Base-by-base conservation (phyloP, 2,113 vertebrate species). In the Manacus vitellinus region DNA sequence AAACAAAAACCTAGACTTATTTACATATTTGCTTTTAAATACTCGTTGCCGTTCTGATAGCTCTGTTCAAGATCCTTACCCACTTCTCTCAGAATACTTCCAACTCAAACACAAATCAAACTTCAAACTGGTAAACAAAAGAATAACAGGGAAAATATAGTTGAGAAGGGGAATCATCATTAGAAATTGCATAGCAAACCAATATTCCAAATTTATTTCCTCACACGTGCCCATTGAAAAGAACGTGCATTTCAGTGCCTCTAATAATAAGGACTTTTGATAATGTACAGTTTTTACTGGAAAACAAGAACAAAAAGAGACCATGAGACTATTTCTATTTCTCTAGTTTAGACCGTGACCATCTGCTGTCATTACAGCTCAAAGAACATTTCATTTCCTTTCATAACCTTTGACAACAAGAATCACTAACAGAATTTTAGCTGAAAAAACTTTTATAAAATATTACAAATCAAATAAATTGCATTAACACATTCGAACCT, bases 401-500 rank as follows among this genome's bases (percentile, higher is more conserved):
- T 97, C 83, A 95, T 94, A 97, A 95, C 96, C 96, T 95, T 96
- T 95, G 96, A 96, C 96, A 97, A 97, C 62, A 97, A 39, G 17
- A 96, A 89, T 92, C 39, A 14, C 96, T 97, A 97, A 96, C 96
- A 85, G 85, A 85, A 97, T 98, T 97, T 97, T 92, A 86, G 61
- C n/a, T 83, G 93, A 96, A 97, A 95, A 97, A 98, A 97, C 97
- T 98, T 98, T 95, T 98, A 95, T 97, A 98, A 98, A 97, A 98
- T 96, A 98, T 96, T 98, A 96, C 95, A 98, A 98, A 98, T 98
- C 97, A 98, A 97, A 98, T 96, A 97, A 97, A 98, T 98, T 97
- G 94, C 97, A 98, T 98, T 97, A 98, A 98, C 93, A 97, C 96
- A 91, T 95, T 96, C 97, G 97, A 98, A 97, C 92, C 96, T 97